Conservation (phyloP, 2,888 invertebrate species). For the Xestia c-nigrum region DNA sequence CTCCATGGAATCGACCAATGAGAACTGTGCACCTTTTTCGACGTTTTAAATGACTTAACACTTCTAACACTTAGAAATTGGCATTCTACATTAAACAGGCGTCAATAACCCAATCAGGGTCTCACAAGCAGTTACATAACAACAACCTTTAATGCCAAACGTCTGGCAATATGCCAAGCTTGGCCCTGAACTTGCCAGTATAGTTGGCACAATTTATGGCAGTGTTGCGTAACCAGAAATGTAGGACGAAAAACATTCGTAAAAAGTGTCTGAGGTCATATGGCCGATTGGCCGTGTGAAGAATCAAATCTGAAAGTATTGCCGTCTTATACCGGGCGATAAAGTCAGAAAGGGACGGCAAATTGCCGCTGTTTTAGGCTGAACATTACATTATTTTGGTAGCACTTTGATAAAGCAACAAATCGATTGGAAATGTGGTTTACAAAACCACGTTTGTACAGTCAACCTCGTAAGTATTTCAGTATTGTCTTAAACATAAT, state of each 20-base stretch:
- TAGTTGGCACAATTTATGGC: slow-evolving; percentile 60
- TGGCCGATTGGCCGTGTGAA: slow-evolving; percentile 8
- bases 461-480: not conserved
- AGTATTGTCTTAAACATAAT: not conserved
- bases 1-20: too few relatives aligned
- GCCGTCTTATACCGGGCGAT: slow-evolving; percentile 11
- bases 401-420: not conserved
- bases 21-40: too few relatives aligned
- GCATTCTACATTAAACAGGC: slow-evolving; percentile 30
- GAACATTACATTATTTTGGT: not conserved
- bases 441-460: not conserved
- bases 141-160: slow-evolving; percentile 59
- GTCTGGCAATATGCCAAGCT: slow-evolving; percentile 60
- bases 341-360: slow-evolving; percentile 19
- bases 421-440: not conserved
- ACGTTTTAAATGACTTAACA: slow-evolving; percentile 22
- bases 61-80: slow-evolving; percentile 22
- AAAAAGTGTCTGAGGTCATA: slow-evolving; percentile 30
- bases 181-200: slow-evolving; percentile 64
- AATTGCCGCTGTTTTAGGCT: slow-evolving; percentile 9
- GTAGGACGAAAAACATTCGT: slow-evolving; percentile 60
- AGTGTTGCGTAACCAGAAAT: slow-evolving; percentile 60
- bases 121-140: slow-evolving; percentile 41
- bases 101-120: slow-evolving; percentile 57
- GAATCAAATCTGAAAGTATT: slow-evolving; percentile 27